These are phyloP conservation scores for Sphenopsis melanotis DNA, from an alignment of 2,797 vertebrate genomes.

Conservation along the genomic window DNA sequence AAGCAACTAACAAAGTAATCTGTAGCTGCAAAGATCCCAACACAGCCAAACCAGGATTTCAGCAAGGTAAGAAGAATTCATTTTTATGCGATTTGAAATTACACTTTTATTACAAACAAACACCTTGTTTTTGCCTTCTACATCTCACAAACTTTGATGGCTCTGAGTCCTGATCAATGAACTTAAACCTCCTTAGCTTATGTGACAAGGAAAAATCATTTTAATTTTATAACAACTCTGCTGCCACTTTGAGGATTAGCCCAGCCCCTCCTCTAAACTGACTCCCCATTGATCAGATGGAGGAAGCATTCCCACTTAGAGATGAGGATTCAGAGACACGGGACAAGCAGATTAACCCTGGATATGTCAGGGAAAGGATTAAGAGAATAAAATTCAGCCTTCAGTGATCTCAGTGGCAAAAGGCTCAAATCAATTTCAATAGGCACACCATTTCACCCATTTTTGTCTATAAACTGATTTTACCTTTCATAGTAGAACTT, in stretches of 20 bases:
- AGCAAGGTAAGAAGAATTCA: not conserved
- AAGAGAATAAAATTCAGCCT: not conserved
- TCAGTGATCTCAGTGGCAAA: not conserved
- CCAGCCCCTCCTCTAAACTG: not conserved
- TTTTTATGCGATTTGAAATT: not conserved
- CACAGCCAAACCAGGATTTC: not conserved
- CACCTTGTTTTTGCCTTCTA: not conserved
- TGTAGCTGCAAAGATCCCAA: not conserved
- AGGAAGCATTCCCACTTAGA: not conserved
- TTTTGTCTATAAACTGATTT: not conserved
- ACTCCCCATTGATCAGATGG: not conserved
- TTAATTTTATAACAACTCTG: not conserved
- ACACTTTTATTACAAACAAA: not conserved
- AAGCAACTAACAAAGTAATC: not conserved
- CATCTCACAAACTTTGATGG: not conserved
- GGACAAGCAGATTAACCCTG: not conserved
- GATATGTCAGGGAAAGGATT: not conserved
- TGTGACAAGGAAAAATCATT: not conserved
- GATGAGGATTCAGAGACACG: not conserved
- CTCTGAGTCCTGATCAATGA: not conserved
- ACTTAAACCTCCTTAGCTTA: not conserved
- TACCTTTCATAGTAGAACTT: not conserved
- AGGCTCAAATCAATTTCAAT: not conserved
- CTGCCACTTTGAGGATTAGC: not conserved
- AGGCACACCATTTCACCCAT: not conserved